Base-by-base conservation (phyloP, 37 sponge, comb jelly and placozoan species). In the Bolinopsis microptera region DNA sequence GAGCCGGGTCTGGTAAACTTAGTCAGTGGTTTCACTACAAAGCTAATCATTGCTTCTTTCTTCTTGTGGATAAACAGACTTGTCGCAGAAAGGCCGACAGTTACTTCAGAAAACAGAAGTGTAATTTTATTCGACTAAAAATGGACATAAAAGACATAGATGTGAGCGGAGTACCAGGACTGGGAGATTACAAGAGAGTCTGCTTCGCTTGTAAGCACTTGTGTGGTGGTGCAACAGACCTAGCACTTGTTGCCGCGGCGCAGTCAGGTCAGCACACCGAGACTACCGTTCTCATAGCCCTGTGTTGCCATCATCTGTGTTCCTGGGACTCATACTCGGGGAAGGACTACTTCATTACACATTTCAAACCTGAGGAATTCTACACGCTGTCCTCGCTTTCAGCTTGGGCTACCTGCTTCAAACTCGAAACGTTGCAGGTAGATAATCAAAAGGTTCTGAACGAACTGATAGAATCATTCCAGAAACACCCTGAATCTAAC, bases 21-120 rank as follows among this genome's bases (percentile, higher is more conserved):
- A 86, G 90, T 86, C 90, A 86, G 35, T 86, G 90, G 90, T 86
- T 86, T 40, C 36, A 86, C 35, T 40, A 36, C 48, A 86, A 34
- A 5, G 41, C 24, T 0, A 18, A 18, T 23, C 48, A 34, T 0
- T 39, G 61, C 30, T 41, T 28, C 61, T 86, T 39, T 41, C 48
- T 39, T 27, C 90, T 86, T 35, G 61, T 86, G 0, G 90, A 86
- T 23, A 38, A 48, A 23, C 90, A 86, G 35, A 86, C 39, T 40
- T 86, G 90, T 41, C 41, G 90, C 2, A 86, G 61, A 27, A 86
- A 41, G 26, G 90, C 90, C 0, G 90, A 86, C 36, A 48, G 27
- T 1, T 77, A 77, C 21, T 77, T 77, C 37, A 77, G 32, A 32
- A 77, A 86, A 41, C 25, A 41, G 90, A 18, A 26, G 90, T 33